Evolutionary conservation across 2,113 vertebrate genomes (phyloP).

Genomic region (Callospermophilus lateralis): DNA sequence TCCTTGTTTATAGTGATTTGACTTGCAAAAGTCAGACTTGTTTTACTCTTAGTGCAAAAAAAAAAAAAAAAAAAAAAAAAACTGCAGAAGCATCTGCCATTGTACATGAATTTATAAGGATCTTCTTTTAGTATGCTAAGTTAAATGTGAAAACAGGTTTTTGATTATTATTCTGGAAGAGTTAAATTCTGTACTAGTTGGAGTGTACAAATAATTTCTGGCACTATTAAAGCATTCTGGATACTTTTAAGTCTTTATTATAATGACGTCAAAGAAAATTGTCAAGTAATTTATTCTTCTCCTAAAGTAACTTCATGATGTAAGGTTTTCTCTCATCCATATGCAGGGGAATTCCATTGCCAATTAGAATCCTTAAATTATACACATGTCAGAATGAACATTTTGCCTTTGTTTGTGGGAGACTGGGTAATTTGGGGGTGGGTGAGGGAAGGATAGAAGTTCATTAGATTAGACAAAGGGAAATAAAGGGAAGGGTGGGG

Average conservation of each 20-base stretch:
- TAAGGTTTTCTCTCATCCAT: not conserved
- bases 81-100: not conserved
- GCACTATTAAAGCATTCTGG: not conserved
- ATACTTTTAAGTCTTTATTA: not conserved
- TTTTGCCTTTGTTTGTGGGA: no score
- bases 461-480: no score
- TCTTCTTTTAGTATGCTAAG: not conserved
- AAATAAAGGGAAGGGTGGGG: no score
- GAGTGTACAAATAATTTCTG: not conserved
- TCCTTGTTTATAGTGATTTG: not conserved
- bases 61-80: conserved; percentile 6
- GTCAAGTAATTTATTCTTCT: not conserved
- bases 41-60: not conserved
- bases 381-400: no score
- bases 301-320: not conserved
- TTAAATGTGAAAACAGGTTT: not conserved
- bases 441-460: no score
- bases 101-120: not conserved
- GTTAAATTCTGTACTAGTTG: not conserved
- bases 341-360: not conserved
- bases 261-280: not conserved
- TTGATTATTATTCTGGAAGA: not conserved
- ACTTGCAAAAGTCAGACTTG: not conserved
- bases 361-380: not conserved
- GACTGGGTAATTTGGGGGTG: no score